Evolutionary conservation across 2,888 invertebrate genomes (phyloP), one percentile per base, ranked within the genome.

Genomic region (Tanytarsus gracilentus): DNA sequence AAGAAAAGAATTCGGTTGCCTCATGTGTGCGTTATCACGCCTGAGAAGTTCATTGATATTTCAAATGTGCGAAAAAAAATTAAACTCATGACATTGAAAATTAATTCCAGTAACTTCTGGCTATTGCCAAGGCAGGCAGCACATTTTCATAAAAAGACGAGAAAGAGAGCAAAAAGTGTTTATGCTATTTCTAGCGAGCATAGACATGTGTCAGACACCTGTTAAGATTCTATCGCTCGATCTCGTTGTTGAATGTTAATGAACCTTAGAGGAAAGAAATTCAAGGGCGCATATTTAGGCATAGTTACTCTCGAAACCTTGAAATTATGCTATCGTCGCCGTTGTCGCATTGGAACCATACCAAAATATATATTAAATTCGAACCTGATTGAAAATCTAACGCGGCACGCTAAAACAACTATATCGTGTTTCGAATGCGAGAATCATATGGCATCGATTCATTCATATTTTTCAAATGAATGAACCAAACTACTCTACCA

Each of bases 1-100:
- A 5, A n/a, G 18, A 8, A 48, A 9, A 25, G 21, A 30, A 11
- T 33, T 33, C 21, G 11, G 29, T 4, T 48, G 40, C 25, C 50
- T 58, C 18, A 30, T 9, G 9, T 8, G 50, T 50, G 50, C 6
- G 26, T n/a, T n/a, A n/a, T 36, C 44, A 9, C 8, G 2, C 9
- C 55, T 27, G 40, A n/a, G n/a, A n/a, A 40, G 55, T 56, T 56
- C 55, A 56, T 56, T 56, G 55, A 39, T 40, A 56, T 56, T 56
- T 56, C 39, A n/a, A n/a, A n/a, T n/a, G n/a, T n/a, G n/a, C n/a
- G n/a, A n/a, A n/a, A n/a, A n/a, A n/a, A n/a, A n/a, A n/a, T n/a
- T n/a, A n/a, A n/a, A n/a, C n/a, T n/a, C n/a, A n/a, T n/a, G n/a
- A n/a, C n/a, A n/a, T n/a, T n/a, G n/a, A n/a, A n/a, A n/a, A n/a